Conservation (phyloP, 2,113 vertebrate genomes). For the Nesogale talazaci region DNA sequence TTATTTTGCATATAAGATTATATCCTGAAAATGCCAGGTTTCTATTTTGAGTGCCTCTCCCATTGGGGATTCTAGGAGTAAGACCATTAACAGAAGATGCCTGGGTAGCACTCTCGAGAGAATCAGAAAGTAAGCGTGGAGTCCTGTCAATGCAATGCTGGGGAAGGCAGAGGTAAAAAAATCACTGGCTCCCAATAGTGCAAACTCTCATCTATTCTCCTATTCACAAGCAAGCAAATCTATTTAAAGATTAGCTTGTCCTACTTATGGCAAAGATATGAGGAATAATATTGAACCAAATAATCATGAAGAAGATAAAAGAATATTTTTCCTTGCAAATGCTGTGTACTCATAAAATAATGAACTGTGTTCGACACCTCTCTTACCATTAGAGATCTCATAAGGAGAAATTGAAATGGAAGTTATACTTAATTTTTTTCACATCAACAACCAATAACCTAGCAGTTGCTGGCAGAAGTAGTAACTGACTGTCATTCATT, state of each 20-base stretch:
- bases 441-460: background rate
- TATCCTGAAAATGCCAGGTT: background rate
- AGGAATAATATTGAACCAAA: background rate
- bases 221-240: constrained; percentile 13
- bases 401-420: background rate
- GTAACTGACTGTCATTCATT: background rate
- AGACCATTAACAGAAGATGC: background rate
- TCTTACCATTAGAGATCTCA: background rate
- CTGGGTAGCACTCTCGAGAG: background rate
- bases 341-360: background rate
- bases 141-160: background rate
- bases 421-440: background rate
- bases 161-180: background rate
- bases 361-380: background rate
- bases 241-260: constrained; percentile 18
- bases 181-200: background rate
- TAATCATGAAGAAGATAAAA: background rate
- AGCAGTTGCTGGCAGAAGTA: background rate
- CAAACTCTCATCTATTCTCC: background rate
- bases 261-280: background rate
- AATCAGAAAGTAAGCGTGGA: background rate
- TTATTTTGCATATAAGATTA: background rate
- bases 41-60: background rate
- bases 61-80: background rate
- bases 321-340: background rate